phyloP scores from a whole-genome alignment of 2,113 vertebrate genomes.

The Malurus alboscapulatus region DNA sequence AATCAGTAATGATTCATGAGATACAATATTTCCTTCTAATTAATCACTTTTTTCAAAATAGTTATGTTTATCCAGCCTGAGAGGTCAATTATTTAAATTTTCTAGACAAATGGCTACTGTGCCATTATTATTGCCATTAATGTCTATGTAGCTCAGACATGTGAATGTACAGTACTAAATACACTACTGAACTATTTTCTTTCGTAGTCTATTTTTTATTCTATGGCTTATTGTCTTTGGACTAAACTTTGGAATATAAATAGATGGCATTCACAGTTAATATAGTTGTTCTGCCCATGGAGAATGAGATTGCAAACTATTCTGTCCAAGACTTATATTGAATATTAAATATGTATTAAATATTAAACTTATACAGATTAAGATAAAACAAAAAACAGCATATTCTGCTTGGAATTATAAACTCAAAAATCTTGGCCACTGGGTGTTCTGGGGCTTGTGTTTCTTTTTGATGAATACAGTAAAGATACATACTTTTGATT shows the following conservation, averaged over 20 bases:
- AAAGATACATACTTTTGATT: constrained; percentile 76
- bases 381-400: background rate
- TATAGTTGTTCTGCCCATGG: background rate
- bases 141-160: background rate
- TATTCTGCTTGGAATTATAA: background rate
- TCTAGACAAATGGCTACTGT: background rate
- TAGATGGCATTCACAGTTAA: background rate
- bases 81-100: background rate
- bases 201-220: background rate
- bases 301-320: background rate
- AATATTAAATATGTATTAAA: background rate
- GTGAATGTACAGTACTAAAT: background rate
- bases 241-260: background rate
- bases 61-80: background rate
- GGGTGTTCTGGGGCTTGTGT: background rate
- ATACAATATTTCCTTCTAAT: background rate
- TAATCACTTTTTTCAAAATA: background rate
- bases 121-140: background rate
- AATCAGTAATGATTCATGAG: background rate
- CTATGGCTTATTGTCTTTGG: background rate
- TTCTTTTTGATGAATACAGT: background rate
- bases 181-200: background rate
- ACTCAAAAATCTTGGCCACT: background rate
- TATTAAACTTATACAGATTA: background rate
- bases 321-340: background rate